Conservation (phyloP, 2,888 invertebrate species). For the Mythimna lalbum region DNA sequence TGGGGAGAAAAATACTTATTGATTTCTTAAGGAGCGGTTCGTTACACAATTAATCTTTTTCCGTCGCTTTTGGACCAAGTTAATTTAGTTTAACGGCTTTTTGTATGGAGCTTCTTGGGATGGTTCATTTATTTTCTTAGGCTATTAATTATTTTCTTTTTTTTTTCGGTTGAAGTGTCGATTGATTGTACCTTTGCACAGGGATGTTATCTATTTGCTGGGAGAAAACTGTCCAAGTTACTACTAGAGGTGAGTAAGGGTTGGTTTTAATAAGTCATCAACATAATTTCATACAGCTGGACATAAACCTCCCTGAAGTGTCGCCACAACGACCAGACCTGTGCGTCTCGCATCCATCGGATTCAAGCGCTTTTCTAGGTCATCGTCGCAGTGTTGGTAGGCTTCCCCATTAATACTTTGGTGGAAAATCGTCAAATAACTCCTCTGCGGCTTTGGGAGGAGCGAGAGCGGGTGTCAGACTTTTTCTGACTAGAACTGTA, state of each 20-base stretch:
- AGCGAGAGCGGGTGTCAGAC: too few relatives aligned
- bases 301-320: too few relatives aligned
- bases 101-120: constrained; percentile 22
- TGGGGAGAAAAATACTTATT: constrained; percentile 68
- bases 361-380: too few relatives aligned
- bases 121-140: constrained; percentile 40
- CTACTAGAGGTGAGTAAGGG: background rate
- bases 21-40: constrained; percentile 58
- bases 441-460: too few relatives aligned
- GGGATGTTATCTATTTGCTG: background rate
- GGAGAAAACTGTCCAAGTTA: background rate
- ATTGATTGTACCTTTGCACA: constrained; percentile 3
- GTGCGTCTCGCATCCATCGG: too few relatives aligned
- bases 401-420: too few relatives aligned
- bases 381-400: too few relatives aligned
- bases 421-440: too few relatives aligned
- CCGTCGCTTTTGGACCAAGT: constrained; percentile 42
- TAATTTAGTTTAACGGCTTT: constrained; percentile 52
- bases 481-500: too few relatives aligned
- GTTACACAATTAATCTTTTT: constrained; percentile 61
- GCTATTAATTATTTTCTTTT: constrained; percentile 40
- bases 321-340: too few relatives aligned
- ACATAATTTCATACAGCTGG: too few relatives aligned
- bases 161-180: background rate
- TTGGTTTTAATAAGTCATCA: background rate